These are phyloP conservation scores for Drosophila peninsularis DNA, from an alignment of 2,888 invertebrate genomes.

Conservation along the genomic window DNA sequence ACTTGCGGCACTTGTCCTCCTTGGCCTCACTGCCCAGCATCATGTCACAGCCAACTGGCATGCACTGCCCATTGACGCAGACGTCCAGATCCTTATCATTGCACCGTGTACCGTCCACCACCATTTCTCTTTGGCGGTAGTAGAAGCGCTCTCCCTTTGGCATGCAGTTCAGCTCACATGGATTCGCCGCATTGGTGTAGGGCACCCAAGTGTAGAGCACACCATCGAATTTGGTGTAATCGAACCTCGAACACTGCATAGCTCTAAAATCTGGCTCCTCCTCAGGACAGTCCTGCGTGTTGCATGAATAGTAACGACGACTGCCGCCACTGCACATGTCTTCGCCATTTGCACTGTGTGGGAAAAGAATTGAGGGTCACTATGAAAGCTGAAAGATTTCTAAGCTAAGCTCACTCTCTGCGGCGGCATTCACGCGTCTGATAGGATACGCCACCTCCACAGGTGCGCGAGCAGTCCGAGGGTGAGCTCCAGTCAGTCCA, in stretches of 20 bases:
- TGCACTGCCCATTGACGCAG: constrained; percentile 97
- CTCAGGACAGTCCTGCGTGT: constrained; percentile 94
- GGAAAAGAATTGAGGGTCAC: constrained; percentile 1
- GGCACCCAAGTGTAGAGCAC: constrained; percentile 94
- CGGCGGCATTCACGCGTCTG: constrained; percentile 92
- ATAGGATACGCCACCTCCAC: constrained; percentile 96
- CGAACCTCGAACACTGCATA: constrained; percentile 94
- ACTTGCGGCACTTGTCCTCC: constrained; percentile 96
- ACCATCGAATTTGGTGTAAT: constrained; percentile 92
- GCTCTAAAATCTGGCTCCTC: constrained; percentile 92
- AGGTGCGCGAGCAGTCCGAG: constrained; percentile 94
- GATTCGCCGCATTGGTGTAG: constrained; percentile 93
- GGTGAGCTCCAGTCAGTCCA: constrained; percentile 95
- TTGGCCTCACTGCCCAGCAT: constrained; percentile 94
- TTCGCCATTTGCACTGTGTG: constrained; percentile 87
- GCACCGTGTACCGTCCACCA: constrained; percentile 94
- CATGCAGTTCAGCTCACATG: constrained; percentile 98
- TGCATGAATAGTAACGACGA: constrained; percentile 95
- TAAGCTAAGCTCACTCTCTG: constrained; percentile 85
- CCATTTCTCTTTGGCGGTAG: constrained; percentile 92
- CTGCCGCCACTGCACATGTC: constrained; percentile 90
- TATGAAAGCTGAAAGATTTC: neutral
- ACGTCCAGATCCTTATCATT: constrained; percentile 93
- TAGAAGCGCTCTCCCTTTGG: constrained; percentile 96
- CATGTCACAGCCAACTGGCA: constrained; percentile 97